Evolutionary conservation across 2,113 vertebrate genomes (phyloP), one percentile per base, ranked within the genome.

Genomic region (Rutilus rutilus): DNA sequence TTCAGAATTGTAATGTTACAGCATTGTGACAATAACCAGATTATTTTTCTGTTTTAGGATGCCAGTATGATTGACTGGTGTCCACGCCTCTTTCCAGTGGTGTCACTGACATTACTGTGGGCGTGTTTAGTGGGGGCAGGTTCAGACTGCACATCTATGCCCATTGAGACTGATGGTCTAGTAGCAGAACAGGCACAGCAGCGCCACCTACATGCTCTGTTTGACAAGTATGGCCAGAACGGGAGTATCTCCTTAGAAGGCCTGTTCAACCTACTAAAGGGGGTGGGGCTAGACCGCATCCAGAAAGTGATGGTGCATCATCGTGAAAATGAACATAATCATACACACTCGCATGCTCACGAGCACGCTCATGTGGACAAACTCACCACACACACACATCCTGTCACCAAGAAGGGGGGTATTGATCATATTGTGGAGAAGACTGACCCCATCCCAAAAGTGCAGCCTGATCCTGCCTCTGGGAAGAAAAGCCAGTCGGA

Each of bases 191-290:
- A 89, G 65, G 93, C 93, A 81, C 97, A 93, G 89, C 95, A 92
- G 30, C 92, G 93, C 39, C 96, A 99, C 87, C 95, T 99, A 84
- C 96, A 97, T 85, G 95, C 96, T 17, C 96, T 99, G 23, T 99
- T 99, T 89, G 91, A 93, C 90, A 96, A 96, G 88, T 99, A 96
- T 6, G 96, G 96, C 21, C 96, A 99, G 81, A 99, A 99, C 12
- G 97, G 97, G 65, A 96, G 94, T 85, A 94, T 99, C 82, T 97
- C 97, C 0, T 75, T 98, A 84, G 94, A 94, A 45, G 98, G 97
- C 0, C 94, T 99, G 3, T 95, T 92, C 90, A 96, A 95, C 39
- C 93, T 99, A 30, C 89, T 99, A 2, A 93, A 94, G 67, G 97
- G 92, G 5, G 94, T 99, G 64, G 97, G 97, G 0, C 91, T 98